Evolutionary conservation across 2,888 invertebrate genomes (phyloP), one percentile per base, ranked within the genome.

Genomic region (Drosophila siamana): DNA sequence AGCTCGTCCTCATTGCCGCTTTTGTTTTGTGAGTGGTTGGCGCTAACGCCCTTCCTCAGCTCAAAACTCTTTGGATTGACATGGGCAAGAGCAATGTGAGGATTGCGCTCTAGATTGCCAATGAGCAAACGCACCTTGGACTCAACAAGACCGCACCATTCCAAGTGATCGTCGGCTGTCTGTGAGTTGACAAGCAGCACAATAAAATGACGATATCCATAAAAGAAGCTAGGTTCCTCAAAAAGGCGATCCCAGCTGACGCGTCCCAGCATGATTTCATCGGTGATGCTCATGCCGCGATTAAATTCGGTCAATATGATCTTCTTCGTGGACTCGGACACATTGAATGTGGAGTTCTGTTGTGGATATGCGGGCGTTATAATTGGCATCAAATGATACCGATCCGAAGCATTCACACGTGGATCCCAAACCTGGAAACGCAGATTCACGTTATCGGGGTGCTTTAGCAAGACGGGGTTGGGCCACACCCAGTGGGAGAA

Each of bases 401-500:
- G 94, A 92, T 99, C 99, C 1, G 96, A 94, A 46, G 97, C 94
- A 91, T 98, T 98, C 78, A 96, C 96, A 92, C 99, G 94, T 1
- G 99, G 99, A 93, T 99, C 99, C 99, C 99, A 99, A 1, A 99
- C 92, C 1, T 97, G 95, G 93, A 98, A 98, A 44, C 97, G 96
- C 26, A 98, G 94, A 92, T 96, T 97, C 71, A 96, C 97, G 78
- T 95, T 96, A 72, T 97, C 96, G 0, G 98, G 97, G 84, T 97
- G 97, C 91, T 98, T 99, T 15, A 99, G 94, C 76, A 99, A 93
- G 9, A 99, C 98, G 0, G 99, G 99, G 91, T 98, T 97, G 0
- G 99, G 99, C 99, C 99, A 99, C 91, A 98, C 97, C 99, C 99
- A 99, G 91, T 97, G 96, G 36, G 98, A 97, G 93, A 98, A 99